phyloP scores from a whole-genome alignment of 1,140 invertebrate genomes.

The Lasaia peninsularis region DNA sequence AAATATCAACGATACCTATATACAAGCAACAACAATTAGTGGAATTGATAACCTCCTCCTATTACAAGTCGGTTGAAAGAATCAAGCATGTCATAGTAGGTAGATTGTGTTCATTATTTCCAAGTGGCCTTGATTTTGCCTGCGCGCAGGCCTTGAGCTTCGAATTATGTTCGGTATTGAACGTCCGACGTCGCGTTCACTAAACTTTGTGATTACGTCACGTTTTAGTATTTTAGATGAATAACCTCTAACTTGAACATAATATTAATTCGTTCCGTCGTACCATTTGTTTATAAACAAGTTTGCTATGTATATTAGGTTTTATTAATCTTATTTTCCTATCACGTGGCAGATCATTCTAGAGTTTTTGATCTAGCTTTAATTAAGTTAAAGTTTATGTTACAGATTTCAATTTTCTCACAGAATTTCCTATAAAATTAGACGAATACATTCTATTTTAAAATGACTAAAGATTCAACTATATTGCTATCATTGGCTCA shows the following conservation, averaged over 20 bases:
- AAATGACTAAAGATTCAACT: no score
- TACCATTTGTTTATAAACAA: conserved; percentile 11
- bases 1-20: no score
- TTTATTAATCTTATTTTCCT: neutral
- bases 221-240: conserved; percentile 11
- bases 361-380: neutral
- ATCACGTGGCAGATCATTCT: neutral
- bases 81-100: neutral
- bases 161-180: conserved; percentile 5
- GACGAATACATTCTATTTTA: no score
- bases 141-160: conserved; percentile 5
- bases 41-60: no score
- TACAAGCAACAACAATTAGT: no score
- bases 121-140: neutral
- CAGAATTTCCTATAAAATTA: no score
- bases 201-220: conserved; percentile 11
- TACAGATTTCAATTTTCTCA: no score
- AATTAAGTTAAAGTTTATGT: no score
- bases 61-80: no score
- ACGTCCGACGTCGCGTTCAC: conserved; percentile 3
- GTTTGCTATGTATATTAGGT: neutral
- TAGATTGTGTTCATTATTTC: conserved; percentile 3
- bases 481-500: no score
- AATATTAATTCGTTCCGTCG: neutral
- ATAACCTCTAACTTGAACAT: conserved; percentile 7